Evolutionary conservation across 2,797 vertebrate species (phyloP).

Genomic region (Micrastur ruficollis): DNA sequence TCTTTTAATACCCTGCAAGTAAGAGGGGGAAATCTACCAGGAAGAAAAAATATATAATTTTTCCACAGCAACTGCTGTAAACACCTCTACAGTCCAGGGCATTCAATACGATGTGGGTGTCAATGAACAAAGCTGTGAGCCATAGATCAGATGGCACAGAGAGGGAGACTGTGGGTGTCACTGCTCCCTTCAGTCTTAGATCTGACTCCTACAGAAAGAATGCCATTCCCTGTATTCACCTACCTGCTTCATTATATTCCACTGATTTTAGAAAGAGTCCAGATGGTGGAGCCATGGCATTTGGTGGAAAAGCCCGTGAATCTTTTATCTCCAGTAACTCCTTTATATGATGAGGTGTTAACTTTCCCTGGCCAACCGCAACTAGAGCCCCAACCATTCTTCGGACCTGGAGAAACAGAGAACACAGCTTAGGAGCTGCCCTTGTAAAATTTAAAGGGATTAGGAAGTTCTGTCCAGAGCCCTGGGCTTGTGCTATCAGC

Average conservation of each 20-base stretch:
- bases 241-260: slow-evolving; percentile 72
- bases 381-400: slow-evolving; percentile 88
- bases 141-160: accelerated
- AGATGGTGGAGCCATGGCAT: slow-evolving; percentile 75
- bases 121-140: background rate
- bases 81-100: accelerated
- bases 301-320: slow-evolving; percentile 72
- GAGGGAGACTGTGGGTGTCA: too few relatives aligned
- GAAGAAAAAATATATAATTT: background rate
- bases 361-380: slow-evolving; percentile 80
- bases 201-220: background rate
- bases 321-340: slow-evolving; percentile 79
- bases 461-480: accelerated
- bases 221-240: background rate
- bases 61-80: background rate
- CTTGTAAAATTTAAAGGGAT: background rate
- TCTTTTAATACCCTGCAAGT: background rate
- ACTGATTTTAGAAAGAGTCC: slow-evolving; percentile 89
- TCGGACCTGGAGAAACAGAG: slow-evolving; percentile 77
- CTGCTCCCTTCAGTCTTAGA: background rate
- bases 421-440: background rate
- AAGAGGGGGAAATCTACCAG: background rate
- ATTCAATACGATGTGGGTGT: accelerated
- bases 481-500: background rate
- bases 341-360: slow-evolving; percentile 74